Conservation (phyloP, 1,140 invertebrate species). For the Trachelipus rathkii region DNA sequence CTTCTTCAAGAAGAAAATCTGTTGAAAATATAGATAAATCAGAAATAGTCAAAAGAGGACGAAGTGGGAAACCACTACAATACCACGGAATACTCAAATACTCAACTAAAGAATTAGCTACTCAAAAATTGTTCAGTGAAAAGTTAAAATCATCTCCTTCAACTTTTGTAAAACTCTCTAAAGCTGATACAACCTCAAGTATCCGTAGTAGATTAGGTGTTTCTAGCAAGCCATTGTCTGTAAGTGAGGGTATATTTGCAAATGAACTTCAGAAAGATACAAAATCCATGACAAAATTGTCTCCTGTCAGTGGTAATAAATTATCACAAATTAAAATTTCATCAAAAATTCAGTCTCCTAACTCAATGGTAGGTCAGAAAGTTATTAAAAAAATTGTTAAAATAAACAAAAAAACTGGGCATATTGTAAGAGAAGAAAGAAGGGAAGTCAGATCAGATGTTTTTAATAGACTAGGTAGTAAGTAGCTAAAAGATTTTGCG, state of each 20-base stretch:
- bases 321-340: background rate
- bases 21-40: conserved; percentile 24
- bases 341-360: background rate
- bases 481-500: too few species aligned
- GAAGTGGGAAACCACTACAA: conserved; percentile 32
- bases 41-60: conserved; percentile 16
- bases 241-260: conserved; percentile 44
- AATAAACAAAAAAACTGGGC: conserved; percentile 42
- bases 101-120: conserved; percentile 31
- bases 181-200: conserved; percentile 34
- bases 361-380: background rate
- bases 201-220: conserved; percentile 36
- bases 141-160: conserved; percentile 3
- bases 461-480: conserved; percentile 34
- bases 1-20: conserved; percentile 25
- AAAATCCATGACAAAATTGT: background rate
- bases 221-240: conserved; percentile 3
- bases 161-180: conserved; percentile 19
- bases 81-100: conserved; percentile 44
- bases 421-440: conserved; percentile 40
- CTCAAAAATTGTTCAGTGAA: conserved; percentile 12
- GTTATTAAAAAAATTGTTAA: conserved; percentile 12
- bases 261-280: conserved; percentile 29
- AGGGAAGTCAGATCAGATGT: conserved; percentile 35
- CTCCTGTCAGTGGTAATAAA: too few species aligned